Conservation (phyloP, 2,888 invertebrate genomes). For the Teinopalpus imperialis region DNA sequence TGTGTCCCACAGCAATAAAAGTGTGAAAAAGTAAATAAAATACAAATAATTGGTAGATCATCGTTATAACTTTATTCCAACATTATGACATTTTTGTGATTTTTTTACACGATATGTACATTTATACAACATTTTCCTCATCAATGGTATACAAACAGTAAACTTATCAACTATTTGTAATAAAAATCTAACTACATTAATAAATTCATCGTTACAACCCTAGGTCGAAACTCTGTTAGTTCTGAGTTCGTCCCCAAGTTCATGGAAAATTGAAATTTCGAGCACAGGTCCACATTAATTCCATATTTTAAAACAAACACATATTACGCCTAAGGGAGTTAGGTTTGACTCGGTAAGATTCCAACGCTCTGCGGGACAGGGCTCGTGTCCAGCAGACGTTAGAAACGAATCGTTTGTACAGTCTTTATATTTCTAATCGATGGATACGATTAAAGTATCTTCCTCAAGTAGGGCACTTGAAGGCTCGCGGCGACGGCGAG, state of each 20-base stretch:
- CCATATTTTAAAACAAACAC: conserved; percentile 8
- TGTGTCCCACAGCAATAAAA: too few relatives aligned
- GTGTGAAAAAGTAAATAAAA: too few relatives aligned
- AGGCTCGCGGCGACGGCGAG: conserved; percentile 54
- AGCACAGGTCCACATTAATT: conserved; percentile 30
- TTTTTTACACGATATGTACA: conserved; percentile 81
- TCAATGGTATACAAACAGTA: conserved; percentile 63
- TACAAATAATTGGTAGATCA: neutral
- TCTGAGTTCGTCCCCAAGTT: conserved; percentile 30
- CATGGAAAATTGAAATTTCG: conserved; percentile 37
- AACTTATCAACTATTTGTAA: conserved; percentile 65
- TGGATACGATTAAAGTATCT: conserved; percentile 63
- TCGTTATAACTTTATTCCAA: conserved; percentile 29
- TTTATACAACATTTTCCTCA: conserved; percentile 56
- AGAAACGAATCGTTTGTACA: conserved; percentile 26
- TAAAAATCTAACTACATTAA: conserved; percentile 63
- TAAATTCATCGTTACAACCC: conserved; percentile 77
- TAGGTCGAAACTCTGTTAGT: conserved; percentile 51
- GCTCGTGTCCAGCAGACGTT: conserved; percentile 49
- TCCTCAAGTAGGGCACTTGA: conserved; percentile 53
- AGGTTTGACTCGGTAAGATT: conserved; percentile 15
- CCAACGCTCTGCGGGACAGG: conserved; percentile 50
- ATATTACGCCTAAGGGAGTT: neutral
- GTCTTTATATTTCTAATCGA: conserved; percentile 49
- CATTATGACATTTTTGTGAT: conserved; percentile 64